These are phyloP conservation scores for Siniperca knerii DNA, from an alignment of 2,113 vertebrate species.

Conservation along the genomic window DNA sequence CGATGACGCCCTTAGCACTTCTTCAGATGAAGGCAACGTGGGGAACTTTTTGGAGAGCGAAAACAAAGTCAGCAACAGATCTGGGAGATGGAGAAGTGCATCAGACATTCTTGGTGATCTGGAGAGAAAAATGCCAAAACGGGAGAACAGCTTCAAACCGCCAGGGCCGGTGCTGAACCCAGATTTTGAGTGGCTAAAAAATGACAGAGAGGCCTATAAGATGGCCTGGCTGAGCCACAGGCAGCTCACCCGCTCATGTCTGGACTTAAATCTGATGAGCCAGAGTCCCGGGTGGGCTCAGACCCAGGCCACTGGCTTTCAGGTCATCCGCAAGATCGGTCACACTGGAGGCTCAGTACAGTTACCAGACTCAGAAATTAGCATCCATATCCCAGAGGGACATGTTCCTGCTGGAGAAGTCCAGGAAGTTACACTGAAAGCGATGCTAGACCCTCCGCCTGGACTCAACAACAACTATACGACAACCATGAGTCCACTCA, in stretches of 20 bases:
- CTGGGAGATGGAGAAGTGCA: slow-evolving; percentile 90
- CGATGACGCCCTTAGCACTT: slow-evolving; percentile 87
- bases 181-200: slow-evolving; percentile 89
- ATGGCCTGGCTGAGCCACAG: slow-evolving; percentile 96
- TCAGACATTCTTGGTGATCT: slow-evolving; percentile 91
- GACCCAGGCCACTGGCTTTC: slow-evolving; percentile 91
- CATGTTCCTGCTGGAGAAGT: slow-evolving; percentile 90
- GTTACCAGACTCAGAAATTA: slow-evolving; percentile 90
- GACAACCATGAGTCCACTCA: slow-evolving; percentile 91
- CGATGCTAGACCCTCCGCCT: slow-evolving; percentile 90
- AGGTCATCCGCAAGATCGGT: slow-evolving; percentile 87
- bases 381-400: slow-evolving; percentile 89
- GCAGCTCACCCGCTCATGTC: slow-evolving; percentile 92
- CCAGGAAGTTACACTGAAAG: slow-evolving; percentile 91
- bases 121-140: slow-evolving; percentile 76
- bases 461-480: slow-evolving; percentile 90
- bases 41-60: slow-evolving; percentile 82
- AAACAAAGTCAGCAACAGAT: slow-evolving; percentile 79
- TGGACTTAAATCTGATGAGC: slow-evolving; percentile 91
- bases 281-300: slow-evolving; percentile 96
- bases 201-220: slow-evolving; percentile 94
- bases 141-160: slow-evolving; percentile 56
- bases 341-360: slow-evolving; percentile 90
- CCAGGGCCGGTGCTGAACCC: slow-evolving; percentile 81
- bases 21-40: slow-evolving; percentile 90